These are phyloP conservation scores for Brachionus rotundiformis DNA, from an alignment of 1,140 invertebrate genomes.

Conservation along the genomic window DNA sequence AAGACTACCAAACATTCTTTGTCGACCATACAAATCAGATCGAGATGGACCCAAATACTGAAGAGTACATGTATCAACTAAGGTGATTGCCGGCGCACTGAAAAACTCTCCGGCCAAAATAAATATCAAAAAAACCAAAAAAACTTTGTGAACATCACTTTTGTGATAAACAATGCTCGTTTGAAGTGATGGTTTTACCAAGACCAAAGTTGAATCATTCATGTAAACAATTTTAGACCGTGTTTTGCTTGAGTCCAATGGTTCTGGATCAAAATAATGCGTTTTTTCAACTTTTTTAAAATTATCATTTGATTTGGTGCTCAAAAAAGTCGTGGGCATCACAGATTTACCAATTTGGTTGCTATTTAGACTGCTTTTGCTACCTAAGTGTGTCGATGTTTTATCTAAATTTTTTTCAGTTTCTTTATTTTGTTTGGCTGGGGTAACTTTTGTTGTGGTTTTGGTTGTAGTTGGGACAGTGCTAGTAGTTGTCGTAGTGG, in stretches of 20 bases:
- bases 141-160: constrained; percentile 90
- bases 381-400: no score
- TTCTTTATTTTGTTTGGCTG: no score
- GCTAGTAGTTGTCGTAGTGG: constrained; percentile 65
- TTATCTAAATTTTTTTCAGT: no score
- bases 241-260: constrained; percentile 30
- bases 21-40: constrained; percentile 84
- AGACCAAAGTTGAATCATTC: neutral
- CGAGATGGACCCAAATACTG: constrained; percentile 82
- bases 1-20: constrained; percentile 95
- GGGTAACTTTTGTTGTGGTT: neutral
- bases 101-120: constrained; percentile 96
- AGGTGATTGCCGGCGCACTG: constrained; percentile 88
- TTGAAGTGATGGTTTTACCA: constrained; percentile 73
- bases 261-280: constrained; percentile 25
- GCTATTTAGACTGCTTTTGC: no score
- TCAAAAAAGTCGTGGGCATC: no score
- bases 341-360: no score
- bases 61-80: constrained; percentile 78
- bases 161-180: constrained; percentile 84
- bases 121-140: constrained; percentile 83
- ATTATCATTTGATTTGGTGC: no score
- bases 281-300: neutral
- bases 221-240: constrained; percentile 29
- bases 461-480: constrained; percentile 67